Percentiles rank a stretch among this genome's conserved stretches.
Conservation (phyloP, 2,113 vertebrate genomes). For the Mastomys coucha region DNA sequence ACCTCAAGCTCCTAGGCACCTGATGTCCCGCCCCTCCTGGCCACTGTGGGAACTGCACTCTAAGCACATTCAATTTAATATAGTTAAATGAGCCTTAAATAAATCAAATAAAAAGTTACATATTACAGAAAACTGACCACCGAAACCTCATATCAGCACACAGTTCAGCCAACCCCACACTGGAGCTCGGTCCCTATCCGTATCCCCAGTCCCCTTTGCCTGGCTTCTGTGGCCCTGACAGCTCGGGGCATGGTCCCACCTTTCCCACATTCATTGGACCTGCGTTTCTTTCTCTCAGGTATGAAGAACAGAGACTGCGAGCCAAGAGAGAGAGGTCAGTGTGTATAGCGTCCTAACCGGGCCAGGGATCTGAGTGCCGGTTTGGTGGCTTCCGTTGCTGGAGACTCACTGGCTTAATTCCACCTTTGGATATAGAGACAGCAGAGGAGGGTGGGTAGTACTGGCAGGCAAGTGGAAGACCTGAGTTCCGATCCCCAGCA, state of each 20-base stretch:
- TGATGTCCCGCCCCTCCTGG: background rate
- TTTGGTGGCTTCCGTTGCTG: fast-evolving
- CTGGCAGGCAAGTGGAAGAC: background rate
- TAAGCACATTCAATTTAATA: background rate
- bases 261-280: background rate
- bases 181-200: background rate
- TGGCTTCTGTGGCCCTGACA: background rate
- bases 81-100: background rate
- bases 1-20: background rate
- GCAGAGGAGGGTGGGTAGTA: background rate
- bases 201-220: background rate
- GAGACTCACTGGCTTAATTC: background rate
- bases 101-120: background rate
- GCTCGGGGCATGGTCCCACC: background rate
- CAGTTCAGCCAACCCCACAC: background rate
- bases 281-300: conserved; percentile 85
- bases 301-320: conserved; percentile 96
- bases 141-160: background rate
- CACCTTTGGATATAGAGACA: background rate
- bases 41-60: too few relatives aligned
- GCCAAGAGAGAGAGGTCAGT: conserved; percentile 93
- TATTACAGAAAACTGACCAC: background rate
- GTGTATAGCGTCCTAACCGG: background rate
- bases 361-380: too few relatives aligned
- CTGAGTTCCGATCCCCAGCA: background rate